Evolutionary conservation across 2,797 vertebrate genomes (phyloP), one percentile per base, ranked within the genome.

Genomic region (Gastrophryne carolinensis): DNA sequence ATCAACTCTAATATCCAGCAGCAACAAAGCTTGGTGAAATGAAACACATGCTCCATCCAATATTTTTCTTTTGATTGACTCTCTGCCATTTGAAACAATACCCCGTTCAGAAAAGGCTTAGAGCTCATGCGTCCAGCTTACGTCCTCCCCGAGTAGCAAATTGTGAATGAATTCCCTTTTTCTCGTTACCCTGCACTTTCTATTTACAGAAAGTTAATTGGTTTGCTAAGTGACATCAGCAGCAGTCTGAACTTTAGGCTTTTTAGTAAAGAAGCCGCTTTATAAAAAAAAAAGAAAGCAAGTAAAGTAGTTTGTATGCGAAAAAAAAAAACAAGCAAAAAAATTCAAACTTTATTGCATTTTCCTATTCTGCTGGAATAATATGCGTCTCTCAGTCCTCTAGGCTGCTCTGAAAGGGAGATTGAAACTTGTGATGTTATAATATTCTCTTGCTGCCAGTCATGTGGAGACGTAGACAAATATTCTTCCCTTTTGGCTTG

Each of bases 141-240:
- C 50, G 15, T 15, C 29, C 34, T 56, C 50, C 50, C 50, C 7
- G 34, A 39, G 50, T 19, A 68, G 50, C 65, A 58, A 70, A 70
- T 58, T 70, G 53, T 70, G 53, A 70, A 70, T 70, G 53, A 70
- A 58, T 57, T 70, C 67, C 53, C 53, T 58, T 70, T 70, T 70
- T 70, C 39, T 70, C 41, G 27, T 39, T 34, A 34, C 65, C 35
- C 53, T 57, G 53, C 27, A 58, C 41, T 44, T 15, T 58, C 67
- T 70, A 70, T 58, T 70, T 70, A 58, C 67, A 70, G 67, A 58
- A 49, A 70, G 44, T 70, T 70, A 70, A 70, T 70, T 70, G 67
- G 67, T 70, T 70, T 70, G 67, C 53, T 70, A n/a, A n/a, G 47
- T 70, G 67, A 70, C 67, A 70, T 70, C 67, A 70, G 67, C 35